Evolutionary conservation across 2,888 invertebrate species (phyloP), one percentile per base, ranked within the genome.

Genomic region (Maniola hyperantus): DNA sequence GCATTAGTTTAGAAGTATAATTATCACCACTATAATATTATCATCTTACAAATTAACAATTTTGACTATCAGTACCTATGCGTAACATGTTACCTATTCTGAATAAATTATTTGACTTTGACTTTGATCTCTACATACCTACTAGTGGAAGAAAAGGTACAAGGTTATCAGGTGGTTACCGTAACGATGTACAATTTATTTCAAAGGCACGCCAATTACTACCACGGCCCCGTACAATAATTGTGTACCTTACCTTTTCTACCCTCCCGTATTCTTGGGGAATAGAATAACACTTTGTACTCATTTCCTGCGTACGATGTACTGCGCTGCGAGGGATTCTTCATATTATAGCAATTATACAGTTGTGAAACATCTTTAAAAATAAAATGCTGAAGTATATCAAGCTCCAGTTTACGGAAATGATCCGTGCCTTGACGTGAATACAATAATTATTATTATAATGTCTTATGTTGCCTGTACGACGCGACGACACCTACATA

Each of bases 271-370:
- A 76, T 80, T 79, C 79, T 73, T 76, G 76, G 82, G 79, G 83
- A 88, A 87, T 87, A 88, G 89, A 89, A 91, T 90, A 91, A 89
- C 91, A 90, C 89, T 91, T 90, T 87, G 84, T 84, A 82, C 83
- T 83, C 87, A 90, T 91, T 92, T 92, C 91, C 91, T 83, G 84
- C 78, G 77, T 79, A 83, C 87, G 88, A 89, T 88, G 87, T 88
- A 85, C 83, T 81, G 83, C 77, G 77, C 83, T 81, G 83, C 77
- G 77, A 80, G 82, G 87, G 91, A 89, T 88, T 20, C 57, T 5
- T 6, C 20, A 20, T 6, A 18, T 42, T 20, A 20, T 13, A 57
- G 7, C 5, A 18, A 57, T 57, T 13, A 13, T 39, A 57, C 57
- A 57, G 57, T 1, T 11, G 13, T 13, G 39, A 6, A 4, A 11